Evolutionary conservation across 2,797 vertebrate genomes (phyloP), one percentile per base, ranked within the genome.

Genomic region (Cichlasoma orientale): DNA sequence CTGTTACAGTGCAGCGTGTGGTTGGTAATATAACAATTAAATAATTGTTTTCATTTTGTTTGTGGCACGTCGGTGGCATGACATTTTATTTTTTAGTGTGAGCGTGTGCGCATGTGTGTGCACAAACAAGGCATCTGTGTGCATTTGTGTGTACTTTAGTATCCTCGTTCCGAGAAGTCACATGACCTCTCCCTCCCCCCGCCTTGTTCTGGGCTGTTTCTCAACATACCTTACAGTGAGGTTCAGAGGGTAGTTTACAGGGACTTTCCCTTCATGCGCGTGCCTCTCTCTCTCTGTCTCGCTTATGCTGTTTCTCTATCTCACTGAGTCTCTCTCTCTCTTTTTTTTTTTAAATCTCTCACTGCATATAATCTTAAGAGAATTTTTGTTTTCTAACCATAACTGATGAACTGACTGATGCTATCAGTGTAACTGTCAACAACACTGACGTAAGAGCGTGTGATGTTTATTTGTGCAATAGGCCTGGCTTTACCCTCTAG

Each of bases 101-200:
- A 21, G 58, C 13, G 50, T 69, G 61, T 78, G 78, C 66, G 55
- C 14, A 12, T 79, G 75, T 70, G 56, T 44, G 44, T 21, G 61
- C 80, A 75, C 33, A 36, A 66, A 74, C 14, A 33, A 84, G 68
- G 77, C 74, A 74, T 84, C 53, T 41, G 63, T 84, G 71, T 88
- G 79, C 88, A 58, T 82, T 78, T 88, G 59, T 81, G 79, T 85
- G 72, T 72, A 31, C 80, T 91, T 94, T 86, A 90, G 86, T 94
- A 91, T 95, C 82, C 90, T 92, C 69, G 84, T 96, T 96, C 93
- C 92, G 93, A 95, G 94, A 96, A 96, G 94, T 96, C 95, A 95
- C 94, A 94, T 95, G 94, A 95, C 92, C 23, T 4, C 16, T 68
- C 21, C 57, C 74, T 41, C 84, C 76, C 68, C 36, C 81, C 14